Evolutionary conservation across 2,797 vertebrate genomes (phyloP).

Genomic region (Oreonectes daqikongensis): DNA sequence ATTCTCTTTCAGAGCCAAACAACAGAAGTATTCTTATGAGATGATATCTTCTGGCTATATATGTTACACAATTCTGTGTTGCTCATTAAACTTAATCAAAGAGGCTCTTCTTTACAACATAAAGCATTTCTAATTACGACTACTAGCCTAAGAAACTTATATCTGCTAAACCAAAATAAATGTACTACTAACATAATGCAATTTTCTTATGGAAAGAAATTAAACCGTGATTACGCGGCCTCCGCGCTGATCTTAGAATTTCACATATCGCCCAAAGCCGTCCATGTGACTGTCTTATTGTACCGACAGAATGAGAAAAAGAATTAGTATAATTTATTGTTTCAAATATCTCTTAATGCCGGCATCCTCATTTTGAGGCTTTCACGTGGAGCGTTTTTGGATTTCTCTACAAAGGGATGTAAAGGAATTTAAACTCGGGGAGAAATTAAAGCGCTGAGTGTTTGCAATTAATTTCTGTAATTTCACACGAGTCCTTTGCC

Average conservation of each 20-base stretch:
- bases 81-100: slow-evolving; percentile 45
- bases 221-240: slow-evolving; percentile 26
- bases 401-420: slow-evolving; percentile 62
- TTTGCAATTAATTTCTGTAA: slow-evolving; percentile 75
- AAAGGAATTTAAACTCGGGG: slow-evolving; percentile 66
- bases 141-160: slow-evolving; percentile 10
- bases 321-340: slow-evolving; percentile 56
- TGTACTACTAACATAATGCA: slow-evolving; percentile 38
- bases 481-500: slow-evolving; percentile 71
- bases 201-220: slow-evolving; percentile 43
- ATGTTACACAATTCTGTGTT: slow-evolving; percentile 16
- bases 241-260: slow-evolving; percentile 49
- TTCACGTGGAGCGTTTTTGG: slow-evolving; percentile 64
- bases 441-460: slow-evolving; percentile 61
- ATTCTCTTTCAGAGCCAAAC: not conserved
- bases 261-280: slow-evolving; percentile 52
- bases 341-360: slow-evolving; percentile 61
- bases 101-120: slow-evolving; percentile 16
- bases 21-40: slow-evolving; percentile 16
- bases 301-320: slow-evolving; percentile 43
- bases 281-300: slow-evolving; percentile 47
- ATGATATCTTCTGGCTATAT: slow-evolving; percentile 36
- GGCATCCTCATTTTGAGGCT: slow-evolving; percentile 65
- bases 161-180: slow-evolving; percentile 32
- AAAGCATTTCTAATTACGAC: slow-evolving; percentile 43